Base-by-base conservation (phyloP, 1,140 invertebrate genomes). In the Ptiloglossa arizonensis region DNA sequence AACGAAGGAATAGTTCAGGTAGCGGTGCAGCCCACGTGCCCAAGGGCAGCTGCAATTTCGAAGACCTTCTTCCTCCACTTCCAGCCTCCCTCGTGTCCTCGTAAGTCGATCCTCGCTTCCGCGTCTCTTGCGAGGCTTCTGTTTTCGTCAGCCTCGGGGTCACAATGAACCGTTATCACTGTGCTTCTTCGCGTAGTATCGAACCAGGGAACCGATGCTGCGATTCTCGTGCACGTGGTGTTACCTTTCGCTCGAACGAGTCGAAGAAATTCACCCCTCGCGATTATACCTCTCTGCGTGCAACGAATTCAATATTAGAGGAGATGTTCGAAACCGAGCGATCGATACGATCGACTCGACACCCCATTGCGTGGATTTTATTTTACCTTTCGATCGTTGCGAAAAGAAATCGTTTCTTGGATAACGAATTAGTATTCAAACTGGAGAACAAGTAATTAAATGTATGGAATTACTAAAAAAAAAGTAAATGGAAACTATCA, bases 101-200 rank as follows among this genome's bases (percentile, higher is more conserved):
- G 85, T 89, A 88, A 90, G 71, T 24, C 67, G 88, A 90, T 88
- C 86, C 81, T 76, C 70, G 67, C 83, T 89, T 89, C 89, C 87
- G 83, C 57, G 76, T 88, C 80, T 83, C 70, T 67, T 41, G 50
- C 22, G 41, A 57, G 56, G 79, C 84, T 82, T 85, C 77, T 81
- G 81, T 79, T 82, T 83, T 86, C 71, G 29, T 76, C 41, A 24
- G 35, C 52, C 73, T 57, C 60, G 70, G 74, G 80, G 71, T 79
- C 77, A 76, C 46, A 4, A 52, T 62, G 57, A 41, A 84, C 75
- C 80, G 75, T 87, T 87, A 87, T 81, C 74, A 75, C 64, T 35
- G 76, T 32, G 24, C 44, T 62, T 35, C 38, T 32, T 24, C 52
- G 13, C 22, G 1, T n/a, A 13, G 19, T 29, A 44, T 48, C 62